Evolutionary conservation across 2,888 invertebrate genomes (phyloP), one percentile per base, ranked within the genome.

Genomic region (Zygaena filipendulae): DNA sequence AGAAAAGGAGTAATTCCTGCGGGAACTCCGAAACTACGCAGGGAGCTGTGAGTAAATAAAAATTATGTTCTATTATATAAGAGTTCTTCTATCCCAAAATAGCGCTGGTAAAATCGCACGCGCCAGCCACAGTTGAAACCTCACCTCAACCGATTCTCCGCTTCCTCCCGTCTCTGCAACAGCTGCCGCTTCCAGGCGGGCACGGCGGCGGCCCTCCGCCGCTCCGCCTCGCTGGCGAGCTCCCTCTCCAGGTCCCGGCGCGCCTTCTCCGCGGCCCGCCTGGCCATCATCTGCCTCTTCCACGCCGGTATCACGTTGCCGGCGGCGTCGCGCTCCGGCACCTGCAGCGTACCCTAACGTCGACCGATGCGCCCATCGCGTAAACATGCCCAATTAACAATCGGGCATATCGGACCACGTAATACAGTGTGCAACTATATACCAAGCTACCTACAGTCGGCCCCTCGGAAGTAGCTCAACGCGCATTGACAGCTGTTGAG

Each of bases 151-250:
- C 88, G 87, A 50, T 82, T 84, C 52, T 91, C 91, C 10, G 87
- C 84, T 54, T 87, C 90, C 51, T 92, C 92, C 47, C 91, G 88
- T 42, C 92, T 85, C 31, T 88, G 89, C 42, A 96, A 68, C 32
- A 97, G 79, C 55, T 95, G 95, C 30, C 95, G 82, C 66, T 97
- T 96, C 97, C 97, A 97, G 26, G 91, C 91, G 1, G 97, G 97
- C 48, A 97, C 92, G 8, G 94, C 85, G 11, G 91, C 90, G 23
- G 94, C 83, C 40, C 94, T 79, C 47, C 92, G 86, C 47, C 90
- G 88, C 66, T 94, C 94, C 1, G 92, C 92, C 55, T 94, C 92
- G 35, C 87, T 83, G 3, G 87, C 87, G 49, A 94, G 81, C 51
- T 92, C 88, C 59, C 92, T 92, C 66, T 95, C 95, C 45, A 94